Conservation (phyloP, 2,888 invertebrate species). For the Candidula unifasciata region DNA sequence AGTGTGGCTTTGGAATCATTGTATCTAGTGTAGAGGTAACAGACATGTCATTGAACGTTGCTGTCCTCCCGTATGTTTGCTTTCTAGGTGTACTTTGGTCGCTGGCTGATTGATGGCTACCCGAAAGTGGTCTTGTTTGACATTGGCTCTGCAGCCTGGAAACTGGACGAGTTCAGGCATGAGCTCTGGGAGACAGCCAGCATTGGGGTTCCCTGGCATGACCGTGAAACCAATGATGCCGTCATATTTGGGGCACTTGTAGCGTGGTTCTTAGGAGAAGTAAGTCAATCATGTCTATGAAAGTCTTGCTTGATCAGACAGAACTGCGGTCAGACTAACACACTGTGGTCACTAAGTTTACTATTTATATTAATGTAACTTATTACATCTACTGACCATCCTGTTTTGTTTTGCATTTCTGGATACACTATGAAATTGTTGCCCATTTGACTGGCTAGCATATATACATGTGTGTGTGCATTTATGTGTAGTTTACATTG, state of each 20-base stretch:
- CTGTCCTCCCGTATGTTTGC: neutral
- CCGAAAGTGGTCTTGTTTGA: slow-evolving; percentile 98
- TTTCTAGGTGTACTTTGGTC: slow-evolving; percentile 91
- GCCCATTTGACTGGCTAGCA: too few relatives aligned
- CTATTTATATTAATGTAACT: too few relatives aligned
- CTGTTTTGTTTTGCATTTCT: too few relatives aligned
- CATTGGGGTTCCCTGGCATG: slow-evolving; percentile 95
- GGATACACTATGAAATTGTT: too few relatives aligned
- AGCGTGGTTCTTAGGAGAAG: slow-evolving; percentile 93
- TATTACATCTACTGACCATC: too few relatives aligned
- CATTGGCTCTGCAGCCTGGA: slow-evolving; percentile 96
- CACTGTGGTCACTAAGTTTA: too few relatives aligned
- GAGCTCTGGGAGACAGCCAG: slow-evolving; percentile 91
- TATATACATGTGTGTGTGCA: too few relatives aligned
- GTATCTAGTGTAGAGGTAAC: too few relatives aligned
- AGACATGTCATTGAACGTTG: neutral
- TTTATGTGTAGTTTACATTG: too few relatives aligned
- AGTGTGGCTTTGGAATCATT: too few relatives aligned
- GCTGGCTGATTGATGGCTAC: slow-evolving; percentile 99
- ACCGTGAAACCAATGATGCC: slow-evolving; percentile 97
- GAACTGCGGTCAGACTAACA: too few relatives aligned
- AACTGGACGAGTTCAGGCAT: slow-evolving; percentile 94
- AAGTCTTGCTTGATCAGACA: too few relatives aligned
- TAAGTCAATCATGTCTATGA: slow-evolving; percentile 71
- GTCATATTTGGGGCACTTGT: slow-evolving; percentile 97